Conservation (phyloP, 2,797 vertebrate species). For the Lepilemur septentrionalis region DNA sequence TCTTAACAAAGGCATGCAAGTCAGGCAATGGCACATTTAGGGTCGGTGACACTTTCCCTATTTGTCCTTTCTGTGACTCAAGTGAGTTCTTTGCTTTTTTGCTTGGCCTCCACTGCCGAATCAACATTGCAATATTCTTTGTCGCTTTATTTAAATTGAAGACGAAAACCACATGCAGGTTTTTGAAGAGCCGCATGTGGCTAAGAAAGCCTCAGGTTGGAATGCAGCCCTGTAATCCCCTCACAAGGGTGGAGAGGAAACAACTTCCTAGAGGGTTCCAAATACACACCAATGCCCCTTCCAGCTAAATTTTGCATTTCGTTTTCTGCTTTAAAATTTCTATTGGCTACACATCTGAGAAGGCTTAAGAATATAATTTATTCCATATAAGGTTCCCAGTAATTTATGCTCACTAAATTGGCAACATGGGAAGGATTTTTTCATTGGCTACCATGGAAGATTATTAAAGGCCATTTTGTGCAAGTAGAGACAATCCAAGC, state of each 20-base stretch:
- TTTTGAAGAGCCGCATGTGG: conserved; percentile 55
- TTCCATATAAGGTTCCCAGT: conserved; percentile 57
- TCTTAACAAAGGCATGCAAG: neutral
- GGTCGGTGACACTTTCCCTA: neutral
- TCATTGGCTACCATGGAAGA: conserved; percentile 9
- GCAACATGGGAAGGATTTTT: conserved; percentile 47
- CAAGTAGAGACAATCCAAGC: neutral
- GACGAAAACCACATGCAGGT: conserved; percentile 60
- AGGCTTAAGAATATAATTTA: conserved; percentile 70
- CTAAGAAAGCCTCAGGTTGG: conserved; percentile 49
- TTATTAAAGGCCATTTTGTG: neutral
- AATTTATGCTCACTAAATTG: conserved; percentile 69
- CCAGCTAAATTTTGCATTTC: conserved; percentile 48
- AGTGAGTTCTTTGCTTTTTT: neutral
- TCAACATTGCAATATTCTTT: neutral
- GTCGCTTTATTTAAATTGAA: conserved; percentile 31
- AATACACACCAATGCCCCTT: conserved; percentile 33
- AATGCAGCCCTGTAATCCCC: conserved; percentile 5
- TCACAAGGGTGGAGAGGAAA: neutral
- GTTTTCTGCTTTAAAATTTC: conserved; percentile 55
- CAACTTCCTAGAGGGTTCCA: conserved; percentile 1
- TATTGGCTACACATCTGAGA: conserved; percentile 70
- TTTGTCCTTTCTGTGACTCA: neutral
- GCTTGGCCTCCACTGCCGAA: neutral
- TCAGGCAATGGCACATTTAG: neutral